Percentiles rank a stretch among this genome's conserved stretches.
Conservation (phyloP, 2,888 invertebrate genomes). For the Meteorus colon region DNA sequence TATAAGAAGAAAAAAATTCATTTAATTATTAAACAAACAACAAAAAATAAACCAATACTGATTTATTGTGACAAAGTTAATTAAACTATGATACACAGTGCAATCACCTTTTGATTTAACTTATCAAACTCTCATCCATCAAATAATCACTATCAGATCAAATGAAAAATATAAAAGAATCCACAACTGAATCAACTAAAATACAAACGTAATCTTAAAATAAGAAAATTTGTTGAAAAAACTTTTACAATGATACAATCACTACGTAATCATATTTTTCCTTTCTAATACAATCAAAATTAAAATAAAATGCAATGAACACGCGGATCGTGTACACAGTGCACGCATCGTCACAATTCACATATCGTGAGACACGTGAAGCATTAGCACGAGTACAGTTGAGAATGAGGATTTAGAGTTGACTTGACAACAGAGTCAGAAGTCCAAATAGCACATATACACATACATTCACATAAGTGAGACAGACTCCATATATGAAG, state of each 20-base stretch:
- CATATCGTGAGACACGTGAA: neutral
- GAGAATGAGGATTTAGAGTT: conserved; percentile 14
- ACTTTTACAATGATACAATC: too few relatives aligned
- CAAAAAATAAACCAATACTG: neutral
- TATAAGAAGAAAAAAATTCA: neutral
- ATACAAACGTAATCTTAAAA: too few relatives aligned
- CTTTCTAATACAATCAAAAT: neutral
- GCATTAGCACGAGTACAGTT: neutral
- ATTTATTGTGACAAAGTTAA: too few relatives aligned
- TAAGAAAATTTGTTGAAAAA: too few relatives aligned
- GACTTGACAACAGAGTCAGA: conserved; percentile 5
- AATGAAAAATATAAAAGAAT: too few relatives aligned
- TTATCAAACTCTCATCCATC: too few relatives aligned
- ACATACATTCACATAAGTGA: neutral
- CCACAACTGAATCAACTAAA: too few relatives aligned
- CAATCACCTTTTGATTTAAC: too few relatives aligned
- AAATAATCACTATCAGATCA: too few relatives aligned
- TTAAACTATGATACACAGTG: too few relatives aligned
- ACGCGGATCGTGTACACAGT: neutral
- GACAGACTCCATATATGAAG: neutral
- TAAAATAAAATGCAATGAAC: neutral
- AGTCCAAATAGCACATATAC: conserved; percentile 2
- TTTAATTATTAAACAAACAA: neutral
- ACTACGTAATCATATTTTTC: too few relatives aligned
- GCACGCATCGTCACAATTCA: neutral